Conservation (phyloP, 2,113 vertebrate genomes). For the Chascanopsetta lugubris region DNA sequence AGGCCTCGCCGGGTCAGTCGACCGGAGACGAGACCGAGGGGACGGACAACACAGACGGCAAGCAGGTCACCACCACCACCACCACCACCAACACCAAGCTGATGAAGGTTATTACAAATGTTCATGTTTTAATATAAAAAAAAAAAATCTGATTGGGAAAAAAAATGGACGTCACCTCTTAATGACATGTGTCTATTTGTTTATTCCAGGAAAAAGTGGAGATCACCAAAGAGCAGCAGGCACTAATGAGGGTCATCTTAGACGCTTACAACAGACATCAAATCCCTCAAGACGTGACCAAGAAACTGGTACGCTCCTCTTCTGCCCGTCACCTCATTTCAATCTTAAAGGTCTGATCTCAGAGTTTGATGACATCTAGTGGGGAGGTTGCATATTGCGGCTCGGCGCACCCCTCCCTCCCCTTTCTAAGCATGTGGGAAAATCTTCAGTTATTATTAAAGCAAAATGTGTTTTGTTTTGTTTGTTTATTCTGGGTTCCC, state of each 20-base stretch:
- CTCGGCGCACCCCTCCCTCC: no score
- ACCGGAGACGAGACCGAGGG: slow-evolving; percentile 82
- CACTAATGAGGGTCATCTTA: slow-evolving; percentile 86
- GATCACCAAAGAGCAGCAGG: slow-evolving; percentile 88
- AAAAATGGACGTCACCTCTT: neutral
- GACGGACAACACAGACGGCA: slow-evolving; percentile 81
- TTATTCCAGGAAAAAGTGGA: slow-evolving; percentile 88
- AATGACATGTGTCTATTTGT: slow-evolving; percentile 42
- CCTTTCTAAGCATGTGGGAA: no score
- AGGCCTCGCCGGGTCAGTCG: slow-evolving; percentile 80
- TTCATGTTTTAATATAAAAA: accelerated
- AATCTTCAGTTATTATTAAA: no score
- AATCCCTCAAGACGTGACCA: slow-evolving; percentile 93
- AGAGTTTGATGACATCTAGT: no score
- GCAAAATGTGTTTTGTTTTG: no score
- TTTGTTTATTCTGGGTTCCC: no score
- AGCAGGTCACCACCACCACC: slow-evolving; percentile 95
- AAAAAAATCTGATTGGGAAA: neutral
- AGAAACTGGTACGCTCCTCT: slow-evolving; percentile 87
- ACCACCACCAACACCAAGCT: slow-evolving; percentile 91
- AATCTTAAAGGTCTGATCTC: no score
- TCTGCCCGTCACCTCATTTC: no score
- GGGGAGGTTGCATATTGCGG: no score
- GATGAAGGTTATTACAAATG: slow-evolving; percentile 79
- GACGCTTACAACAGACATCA: slow-evolving; percentile 94